Base-by-base conservation (phyloP, 1,140 invertebrate species). In the Apolygus lucorum region DNA sequence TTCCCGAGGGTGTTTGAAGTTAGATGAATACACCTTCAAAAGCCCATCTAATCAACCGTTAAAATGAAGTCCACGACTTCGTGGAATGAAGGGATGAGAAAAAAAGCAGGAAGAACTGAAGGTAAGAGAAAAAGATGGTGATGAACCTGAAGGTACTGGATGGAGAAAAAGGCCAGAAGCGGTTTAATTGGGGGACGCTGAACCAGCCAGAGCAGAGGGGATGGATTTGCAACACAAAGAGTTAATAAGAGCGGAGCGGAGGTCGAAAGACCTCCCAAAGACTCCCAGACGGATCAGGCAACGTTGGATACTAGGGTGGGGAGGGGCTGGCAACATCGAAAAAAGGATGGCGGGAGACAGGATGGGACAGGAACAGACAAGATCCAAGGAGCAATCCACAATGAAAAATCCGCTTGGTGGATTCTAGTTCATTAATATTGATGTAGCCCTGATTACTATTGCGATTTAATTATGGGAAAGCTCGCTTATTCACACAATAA, bases 1-100 rank as follows among this genome's bases (percentile, higher is more conserved):
- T n/a, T n/a, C n/a, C n/a, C n/a, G 78, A 81, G 34, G 4, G 4
- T 17, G 34, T 42, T 42, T 42, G 34, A 42, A 42, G 34, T 17
- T 42, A n/a, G n/a, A n/a, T n/a, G 34, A 42, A 42, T 42, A 42
- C 34, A 4, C 34, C 34, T 17, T 42, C 34, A 4, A 4, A 4
- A 42, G 34, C 4, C 34, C 4, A 42, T 17, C 17, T 42, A 42
- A 42, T 42, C 34, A 42, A 42, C 34, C 34, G 34, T 42, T 8
- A 17, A 42, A 42, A 42, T 42, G 34, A 42, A 42, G 34, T 17
- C 34, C 34, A 42, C 17, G 34, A 42, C n/a, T n/a, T n/a, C n/a
- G n/a, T n/a, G n/a, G n/a, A n/a, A n/a, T n/a, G 34, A 42, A 42
- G 4, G 4, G 4, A 8, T 42, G 4, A 42, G 34, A 17, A 42